Base-by-base conservation (phyloP, 2,888 invertebrate species). In the Drosophila mulleri region DNA sequence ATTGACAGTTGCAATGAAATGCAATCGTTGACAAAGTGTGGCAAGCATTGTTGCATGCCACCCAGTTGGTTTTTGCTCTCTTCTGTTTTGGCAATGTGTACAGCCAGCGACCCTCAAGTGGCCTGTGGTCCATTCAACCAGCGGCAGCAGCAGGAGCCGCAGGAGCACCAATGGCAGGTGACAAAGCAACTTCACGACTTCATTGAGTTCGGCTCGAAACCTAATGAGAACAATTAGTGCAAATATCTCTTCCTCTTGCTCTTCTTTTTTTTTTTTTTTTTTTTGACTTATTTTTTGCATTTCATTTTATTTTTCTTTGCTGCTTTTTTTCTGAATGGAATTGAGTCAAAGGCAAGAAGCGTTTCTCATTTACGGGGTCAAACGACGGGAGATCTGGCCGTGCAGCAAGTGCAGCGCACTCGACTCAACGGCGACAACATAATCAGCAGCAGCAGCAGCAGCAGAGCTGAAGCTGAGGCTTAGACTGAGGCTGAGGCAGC, bases 141-240 rank as follows among this genome's bases (percentile, higher is more conserved):
- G 47, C 20, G 35, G 47, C 26, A 26, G 23, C 14, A 23, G 45
- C 45, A 26, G 26, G 26, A 23, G 42, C 45, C 42, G 56, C 48
- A 56, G 47, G 26, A 29, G 26, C 26, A 29, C 26, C 23, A 45
- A 16, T 42, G 54, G 23, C 12, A 58, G 71, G 53, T 72, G 80
- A 78, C 77, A 76, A 63, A 16, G 72, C 75, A 72, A 61, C 37
- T 52, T 54, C 66, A 67, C 53, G 47, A 60, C 65, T 81, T 69
- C 54, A 77, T 77, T 47, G 48, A 48, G 16, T 2, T 29, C 2
- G 29, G 29, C 29, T 29, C 29, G 29, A 68, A 65, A 37, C 76
- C 69, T 84, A 85, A 89, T 84, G 89, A 82, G 77, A 89, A 89
- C 89, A 89, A 89, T 84, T 84, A 89, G 84, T 85, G 80, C 89